Conservation (phyloP, 2,113 vertebrate genomes). For the Albula goreensis region DNA sequence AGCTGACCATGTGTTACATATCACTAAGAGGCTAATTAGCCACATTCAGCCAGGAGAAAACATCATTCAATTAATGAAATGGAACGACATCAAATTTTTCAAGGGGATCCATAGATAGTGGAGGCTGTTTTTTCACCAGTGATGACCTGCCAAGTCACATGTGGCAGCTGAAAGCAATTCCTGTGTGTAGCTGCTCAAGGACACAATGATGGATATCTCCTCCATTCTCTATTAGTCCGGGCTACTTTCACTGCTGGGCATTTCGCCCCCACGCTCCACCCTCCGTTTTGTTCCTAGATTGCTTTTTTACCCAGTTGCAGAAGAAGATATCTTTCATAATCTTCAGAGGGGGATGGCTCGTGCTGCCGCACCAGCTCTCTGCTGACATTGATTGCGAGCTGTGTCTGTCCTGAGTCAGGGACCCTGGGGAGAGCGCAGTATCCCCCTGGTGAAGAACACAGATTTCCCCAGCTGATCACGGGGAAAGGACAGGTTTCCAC, state of each 20-base stretch:
- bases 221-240: constrained; percentile 10
- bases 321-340: constrained; percentile 17
- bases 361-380: background rate
- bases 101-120: background rate
- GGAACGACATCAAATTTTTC: too few relatives aligned
- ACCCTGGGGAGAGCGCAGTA: background rate
- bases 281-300: constrained; percentile 19
- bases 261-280: background rate
- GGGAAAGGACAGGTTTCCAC: background rate
- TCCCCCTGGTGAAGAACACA: background rate
- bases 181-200: background rate
- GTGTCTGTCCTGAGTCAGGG: background rate
- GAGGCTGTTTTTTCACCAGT: background rate
- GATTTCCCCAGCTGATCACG: background rate
- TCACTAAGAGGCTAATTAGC: background rate
- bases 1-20: background rate
- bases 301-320: background rate
- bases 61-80: too few relatives aligned
- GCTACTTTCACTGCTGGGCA: background rate
- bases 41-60: background rate
- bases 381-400: background rate
- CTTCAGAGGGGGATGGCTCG: background rate
- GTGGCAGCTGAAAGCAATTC: constrained; percentile 2
- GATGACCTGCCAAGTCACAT: background rate
- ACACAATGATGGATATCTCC: constrained; percentile 23